Conservation (phyloP, 2,113 vertebrate genomes). For the Mandrillus leucophaeus region DNA sequence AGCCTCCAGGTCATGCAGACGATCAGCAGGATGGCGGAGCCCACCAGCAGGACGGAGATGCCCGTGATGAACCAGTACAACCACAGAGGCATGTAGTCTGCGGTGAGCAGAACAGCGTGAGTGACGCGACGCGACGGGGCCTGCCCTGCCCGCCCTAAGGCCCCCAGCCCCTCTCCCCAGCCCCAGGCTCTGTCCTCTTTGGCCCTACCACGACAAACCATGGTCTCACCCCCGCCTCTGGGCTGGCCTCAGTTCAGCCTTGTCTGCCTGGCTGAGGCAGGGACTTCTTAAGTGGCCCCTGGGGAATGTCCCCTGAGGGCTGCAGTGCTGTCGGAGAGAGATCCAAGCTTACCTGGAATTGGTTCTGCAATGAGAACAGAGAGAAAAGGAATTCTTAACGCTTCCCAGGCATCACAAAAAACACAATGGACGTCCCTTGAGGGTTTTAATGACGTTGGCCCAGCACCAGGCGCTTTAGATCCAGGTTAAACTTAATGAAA, state of each 20-base stretch:
- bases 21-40: constrained; percentile 76
- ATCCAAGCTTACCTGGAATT: not conserved
- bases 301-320: not conserved
- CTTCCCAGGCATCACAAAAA: not conserved
- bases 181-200: not conserved
- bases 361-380: not conserved
- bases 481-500: not conserved
- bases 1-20: constrained; percentile 80
- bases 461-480: not conserved
- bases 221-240: not conserved
- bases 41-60: constrained; percentile 81
- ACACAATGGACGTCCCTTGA: accelerated
- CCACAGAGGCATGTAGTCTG: constrained; percentile 81
- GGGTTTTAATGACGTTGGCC: not conserved
- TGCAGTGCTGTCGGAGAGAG: not conserved
- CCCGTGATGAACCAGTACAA: constrained; percentile 79
- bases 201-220: not conserved
- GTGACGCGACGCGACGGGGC: accelerated
- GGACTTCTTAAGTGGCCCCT: not conserved
- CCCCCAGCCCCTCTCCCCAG: not conserved
- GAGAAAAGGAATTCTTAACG: not conserved
- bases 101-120: not conserved
- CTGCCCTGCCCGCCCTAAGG: too few species aligned
- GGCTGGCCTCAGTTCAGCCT: not conserved
- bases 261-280: not conserved